Evolutionary conservation across 2,888 invertebrate genomes (phyloP).

Genomic region (Protophormia terraenovae): DNA sequence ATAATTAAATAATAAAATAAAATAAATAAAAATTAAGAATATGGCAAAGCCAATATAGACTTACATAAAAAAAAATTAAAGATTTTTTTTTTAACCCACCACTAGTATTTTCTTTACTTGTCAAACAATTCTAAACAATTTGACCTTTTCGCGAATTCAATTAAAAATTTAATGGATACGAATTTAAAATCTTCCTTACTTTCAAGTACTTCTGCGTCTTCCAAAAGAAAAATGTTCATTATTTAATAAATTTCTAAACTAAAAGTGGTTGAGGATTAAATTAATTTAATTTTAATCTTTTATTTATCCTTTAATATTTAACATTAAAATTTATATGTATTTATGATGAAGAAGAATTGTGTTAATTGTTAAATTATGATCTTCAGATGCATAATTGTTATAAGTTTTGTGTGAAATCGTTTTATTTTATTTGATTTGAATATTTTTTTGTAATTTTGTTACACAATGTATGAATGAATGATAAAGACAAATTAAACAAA

Average conservation of each 20-base stretch:
- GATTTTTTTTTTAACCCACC: constrained; percentile 12
- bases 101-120: background rate
- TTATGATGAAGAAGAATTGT: constrained; percentile 35
- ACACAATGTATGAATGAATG: background rate
- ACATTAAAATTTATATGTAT: background rate
- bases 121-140: background rate
- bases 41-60: constrained; percentile 44
- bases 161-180: too few relatives aligned
- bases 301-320: background rate
- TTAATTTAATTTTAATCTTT: constrained; percentile 4
- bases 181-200: background rate
- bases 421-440: constrained; percentile 10
- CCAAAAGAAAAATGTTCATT: background rate
- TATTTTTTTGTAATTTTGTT: constrained; percentile 4
- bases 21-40: constrained; percentile 21
- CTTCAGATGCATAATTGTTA: constrained; percentile 53
- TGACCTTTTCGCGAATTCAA: background rate
- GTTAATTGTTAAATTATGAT: constrained; percentile 58
- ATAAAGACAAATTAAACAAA: constrained; percentile 20
- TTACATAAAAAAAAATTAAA: background rate
- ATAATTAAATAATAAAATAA: background rate
- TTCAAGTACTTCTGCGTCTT: background rate
- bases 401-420: constrained; percentile 42
- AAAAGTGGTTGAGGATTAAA: constrained; percentile 21
- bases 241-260: background rate